Percentiles rank a stretch among this genome's conserved stretches.
Conservation (phyloP, 1,140 invertebrate genomes). For the Asobara japonica region DNA sequence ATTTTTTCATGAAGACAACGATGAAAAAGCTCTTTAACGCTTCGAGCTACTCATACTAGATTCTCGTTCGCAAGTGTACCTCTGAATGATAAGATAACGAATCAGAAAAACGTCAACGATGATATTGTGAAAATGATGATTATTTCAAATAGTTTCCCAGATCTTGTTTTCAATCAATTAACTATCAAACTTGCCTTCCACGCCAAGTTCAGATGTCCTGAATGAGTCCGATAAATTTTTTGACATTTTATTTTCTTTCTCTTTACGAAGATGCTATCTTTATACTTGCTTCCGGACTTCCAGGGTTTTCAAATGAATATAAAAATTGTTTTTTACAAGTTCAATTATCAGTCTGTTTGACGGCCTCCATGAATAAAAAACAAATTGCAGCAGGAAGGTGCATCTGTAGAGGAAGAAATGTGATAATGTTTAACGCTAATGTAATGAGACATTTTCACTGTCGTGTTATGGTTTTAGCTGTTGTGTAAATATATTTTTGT, state of each 20-base stretch:
- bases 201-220: neutral
- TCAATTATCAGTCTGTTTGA: neutral
- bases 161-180: no score
- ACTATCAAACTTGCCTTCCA: no score
- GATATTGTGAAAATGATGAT: no score
- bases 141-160: no score
- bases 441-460: neutral
- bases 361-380: neutral
- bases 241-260: no score
- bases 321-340: neutral
- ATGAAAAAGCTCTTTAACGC: no score
- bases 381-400: neutral
- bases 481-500: slow-evolving; percentile 42
- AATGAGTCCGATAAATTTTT: no score
- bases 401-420: neutral
- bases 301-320: neutral
- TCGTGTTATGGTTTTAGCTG: neutral
- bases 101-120: no score
- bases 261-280: neutral
- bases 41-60: no score
- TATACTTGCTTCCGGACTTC: neutral
- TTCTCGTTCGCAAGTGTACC: no score
- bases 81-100: no score
- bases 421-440: neutral
- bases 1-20: no score